These are phyloP conservation scores for Diuraphis noxia DNA, from an alignment of 1,140 invertebrate genomes.

Conservation along the genomic window DNA sequence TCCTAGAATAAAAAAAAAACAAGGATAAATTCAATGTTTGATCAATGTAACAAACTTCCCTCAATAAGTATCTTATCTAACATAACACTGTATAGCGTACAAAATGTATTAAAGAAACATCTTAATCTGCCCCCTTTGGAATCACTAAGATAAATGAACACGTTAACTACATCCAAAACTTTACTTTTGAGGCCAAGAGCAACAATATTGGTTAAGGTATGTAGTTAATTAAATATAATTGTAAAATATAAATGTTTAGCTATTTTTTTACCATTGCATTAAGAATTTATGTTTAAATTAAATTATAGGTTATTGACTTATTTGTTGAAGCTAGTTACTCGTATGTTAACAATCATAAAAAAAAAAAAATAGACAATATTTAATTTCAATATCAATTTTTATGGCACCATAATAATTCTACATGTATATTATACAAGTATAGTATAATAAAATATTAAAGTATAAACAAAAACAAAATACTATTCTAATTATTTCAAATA, in stretches of 20 bases:
- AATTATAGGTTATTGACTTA: background rate
- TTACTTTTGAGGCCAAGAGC: background rate
- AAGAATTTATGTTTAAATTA: background rate
- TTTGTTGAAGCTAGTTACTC: background rate
- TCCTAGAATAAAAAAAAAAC: background rate
- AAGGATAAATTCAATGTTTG: background rate
- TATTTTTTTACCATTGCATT: background rate
- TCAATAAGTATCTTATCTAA: background rate
- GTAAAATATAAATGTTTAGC: background rate
- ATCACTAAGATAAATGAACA: background rate
- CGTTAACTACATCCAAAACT: background rate
- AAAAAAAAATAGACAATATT: constrained; percentile 3
- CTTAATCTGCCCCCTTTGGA: background rate
- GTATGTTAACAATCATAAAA: constrained; percentile 4
- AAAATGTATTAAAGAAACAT: background rate
- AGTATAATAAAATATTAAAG: constrained; percentile 1
- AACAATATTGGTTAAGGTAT: background rate
- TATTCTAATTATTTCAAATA: constrained; percentile 14
- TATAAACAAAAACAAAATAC: constrained; percentile 13
- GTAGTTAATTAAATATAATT: background rate
- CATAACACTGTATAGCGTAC: background rate
- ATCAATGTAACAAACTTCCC: background rate
- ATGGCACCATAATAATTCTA: constrained; percentile 35
- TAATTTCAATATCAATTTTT: background rate
- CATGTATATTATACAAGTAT: background rate